Evolutionary conservation across 2,888 invertebrate genomes (phyloP), one percentile per base, ranked within the genome.

Genomic region (Temnothorax unifasciatus): DNA sequence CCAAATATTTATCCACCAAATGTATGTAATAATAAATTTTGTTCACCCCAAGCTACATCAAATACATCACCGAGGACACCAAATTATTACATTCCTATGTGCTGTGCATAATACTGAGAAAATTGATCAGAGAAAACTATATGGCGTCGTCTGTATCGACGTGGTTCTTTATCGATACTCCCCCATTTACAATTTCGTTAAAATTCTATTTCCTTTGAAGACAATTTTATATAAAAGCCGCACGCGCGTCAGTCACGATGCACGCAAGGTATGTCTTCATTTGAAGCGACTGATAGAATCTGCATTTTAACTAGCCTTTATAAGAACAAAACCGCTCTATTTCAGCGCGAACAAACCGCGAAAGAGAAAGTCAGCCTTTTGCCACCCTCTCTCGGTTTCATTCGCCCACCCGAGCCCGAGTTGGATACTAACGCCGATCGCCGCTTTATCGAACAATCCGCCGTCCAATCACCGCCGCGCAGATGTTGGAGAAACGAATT

Each of bases 231-330:
- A 79, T 11, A 74, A 52, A 52, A 71, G 71, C 71, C 44, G 41
- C 21, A 25, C 50, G 25, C 69, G 38, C n/a, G 29, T 77, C 41
- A 50, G 64, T 68, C 50, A 38, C 64, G 15, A 13, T 66, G 61
- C 63, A 57, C 52, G 54, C 18, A 34, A 64, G 54, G 41, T 44
- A 29, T 63, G 69, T 64, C 66, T 44, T 82, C 54, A n/a, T 82
- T 64, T 82, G 82, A 73, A 54, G 77, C 4, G 68, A 61, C 69
- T 75, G 86, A 90, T 90, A 87, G 87, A 88, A 92, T 93, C 90
- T 92, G 90, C 92, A 92, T 92, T 92, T 92, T 91, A 93, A 92
- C 91, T 86, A 89, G 87, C 82, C 87, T 91, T 89, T 88, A 85
- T 82, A 87, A 84, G 83, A 77, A 76, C 83, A 38, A 61, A 74